Evolutionary conservation across 2,797 vertebrate species (phyloP), one percentile per base, ranked within the genome.

Genomic region (Hoplostethus mediterraneus): DNA sequence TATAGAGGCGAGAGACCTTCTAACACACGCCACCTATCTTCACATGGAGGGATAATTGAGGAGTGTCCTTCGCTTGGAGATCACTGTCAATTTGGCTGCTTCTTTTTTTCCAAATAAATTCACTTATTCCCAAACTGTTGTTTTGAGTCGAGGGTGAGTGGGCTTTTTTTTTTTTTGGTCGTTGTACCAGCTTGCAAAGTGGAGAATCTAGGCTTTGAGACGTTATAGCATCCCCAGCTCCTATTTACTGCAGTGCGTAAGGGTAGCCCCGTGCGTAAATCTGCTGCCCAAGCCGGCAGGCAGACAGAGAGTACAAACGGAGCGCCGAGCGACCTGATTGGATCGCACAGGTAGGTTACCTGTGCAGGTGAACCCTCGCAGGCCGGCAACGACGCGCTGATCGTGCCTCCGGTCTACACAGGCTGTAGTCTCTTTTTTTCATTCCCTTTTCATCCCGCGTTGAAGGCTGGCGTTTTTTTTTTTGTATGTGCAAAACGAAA

Each of bases 1-100:
- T 93, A 94, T 89, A 93, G 91, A 95, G 92, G 90, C 93, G 94
- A 94, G 94, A 95, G 95, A 95, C 94, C 95, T 94, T 85, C 67
- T 54, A 93, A 92, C 96, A 95, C 96, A 94, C 97, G 97, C 97
- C 97, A 97, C 96, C 97, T 97, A 97, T 96, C 97, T 97, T 96
- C 96, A 93, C 94, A 93, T 91, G 92, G 94, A 95, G 96, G 97
- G 95, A 98, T 97, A 96, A 96, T 96, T 94, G 94, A 94, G 95
- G 93, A 95, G 95, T 92, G 93, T 94, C 92, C 91, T 94, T 95
- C 94, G 94, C 95, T 67, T 93, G 95, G 91, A 92, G 95, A 95
- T 95, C 94, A 40, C 6, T 28, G 49, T 56, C 94, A 95, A 93
- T 95, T 93, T 93, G 94, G 93, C 91, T 95, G 94, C 94, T 94